phyloP scores from a whole-genome alignment of 1,140 invertebrate genomes.

The Elymnias hypermnestra region DNA sequence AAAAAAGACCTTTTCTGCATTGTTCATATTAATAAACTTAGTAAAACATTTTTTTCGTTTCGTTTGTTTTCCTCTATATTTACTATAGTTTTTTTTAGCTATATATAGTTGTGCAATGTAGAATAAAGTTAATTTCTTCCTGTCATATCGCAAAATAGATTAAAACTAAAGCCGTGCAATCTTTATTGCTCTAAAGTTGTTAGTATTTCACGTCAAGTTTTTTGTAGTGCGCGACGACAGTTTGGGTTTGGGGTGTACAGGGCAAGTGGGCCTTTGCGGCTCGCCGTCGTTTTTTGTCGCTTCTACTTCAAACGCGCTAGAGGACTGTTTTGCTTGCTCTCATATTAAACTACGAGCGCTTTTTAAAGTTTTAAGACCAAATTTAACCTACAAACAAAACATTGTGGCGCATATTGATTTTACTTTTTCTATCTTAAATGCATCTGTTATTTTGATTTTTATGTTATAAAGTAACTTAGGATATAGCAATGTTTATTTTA shows the following conservation, averaged over 20 bases:
- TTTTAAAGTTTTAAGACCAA: constrained; percentile 7
- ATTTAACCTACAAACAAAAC: constrained; percentile 3
- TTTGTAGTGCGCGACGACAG: constrained; percentile 3
- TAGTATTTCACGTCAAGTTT: neutral
- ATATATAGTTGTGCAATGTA: too few relatives aligned
- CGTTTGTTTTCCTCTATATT: too few relatives aligned
- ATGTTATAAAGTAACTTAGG: neutral
- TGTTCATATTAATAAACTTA: too few relatives aligned
- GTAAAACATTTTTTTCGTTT: too few relatives aligned
- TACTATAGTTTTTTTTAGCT: too few relatives aligned
- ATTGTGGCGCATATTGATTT: constrained; percentile 2
- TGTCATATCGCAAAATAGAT: too few relatives aligned
- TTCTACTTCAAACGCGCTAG: constrained; percentile 3
- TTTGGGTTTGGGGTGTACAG: constrained; percentile 1
- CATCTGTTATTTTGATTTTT: neutral
- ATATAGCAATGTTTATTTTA: too few relatives aligned
- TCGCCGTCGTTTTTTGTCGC: neutral
- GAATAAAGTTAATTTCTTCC: too few relatives aligned
- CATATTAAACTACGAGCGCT: constrained; percentile 3
- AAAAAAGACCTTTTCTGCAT: too few relatives aligned
- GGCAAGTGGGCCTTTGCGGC: constrained; percentile 4
- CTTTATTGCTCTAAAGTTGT: neutral
- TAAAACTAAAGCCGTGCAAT: too few relatives aligned
- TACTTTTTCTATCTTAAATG: neutral
- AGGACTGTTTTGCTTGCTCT: constrained; percentile 6